Conservation (phyloP, 2,888 invertebrate genomes). For the Dione vanillae region DNA sequence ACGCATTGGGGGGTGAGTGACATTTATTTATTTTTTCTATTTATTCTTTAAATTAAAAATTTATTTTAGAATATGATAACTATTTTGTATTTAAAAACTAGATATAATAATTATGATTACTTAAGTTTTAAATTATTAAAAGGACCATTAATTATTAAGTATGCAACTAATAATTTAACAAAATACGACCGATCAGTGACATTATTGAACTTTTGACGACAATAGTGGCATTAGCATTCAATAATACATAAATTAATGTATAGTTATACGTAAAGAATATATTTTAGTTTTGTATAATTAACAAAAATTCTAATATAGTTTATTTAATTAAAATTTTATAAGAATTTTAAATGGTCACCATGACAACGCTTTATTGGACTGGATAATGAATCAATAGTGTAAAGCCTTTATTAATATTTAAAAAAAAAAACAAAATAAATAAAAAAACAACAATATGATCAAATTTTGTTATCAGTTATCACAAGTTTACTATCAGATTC, state of each 20-base stretch:
- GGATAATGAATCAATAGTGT: no score
- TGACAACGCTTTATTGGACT: not conserved
- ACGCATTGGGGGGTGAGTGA: conserved; percentile 55
- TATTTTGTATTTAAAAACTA: not conserved
- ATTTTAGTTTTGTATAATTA: conserved; percentile 3
- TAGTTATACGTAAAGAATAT: conserved; percentile 20
- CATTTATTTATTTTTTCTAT: not conserved
- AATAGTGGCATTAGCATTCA: conserved; percentile 52
- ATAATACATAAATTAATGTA: conserved; percentile 51
- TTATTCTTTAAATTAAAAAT: not conserved
- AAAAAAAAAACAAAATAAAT: not conserved
- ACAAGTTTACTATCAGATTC: not conserved
- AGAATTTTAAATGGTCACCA: not conserved
- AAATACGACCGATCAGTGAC: conserved; percentile 42
- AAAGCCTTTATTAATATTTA: no score
- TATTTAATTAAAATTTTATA: not conserved
- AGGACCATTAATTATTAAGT: not conserved
- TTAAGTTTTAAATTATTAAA: not conserved
- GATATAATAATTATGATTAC: not conserved
- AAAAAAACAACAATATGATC: not conserved
- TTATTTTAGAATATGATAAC: not conserved
- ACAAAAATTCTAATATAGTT: not conserved
- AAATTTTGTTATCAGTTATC: no score
- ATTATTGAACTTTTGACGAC: conserved; percentile 49
- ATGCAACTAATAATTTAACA: conserved; percentile 22